Conservation (phyloP, 2,113 vertebrate species). For the Phylloscopus trochilus region DNA sequence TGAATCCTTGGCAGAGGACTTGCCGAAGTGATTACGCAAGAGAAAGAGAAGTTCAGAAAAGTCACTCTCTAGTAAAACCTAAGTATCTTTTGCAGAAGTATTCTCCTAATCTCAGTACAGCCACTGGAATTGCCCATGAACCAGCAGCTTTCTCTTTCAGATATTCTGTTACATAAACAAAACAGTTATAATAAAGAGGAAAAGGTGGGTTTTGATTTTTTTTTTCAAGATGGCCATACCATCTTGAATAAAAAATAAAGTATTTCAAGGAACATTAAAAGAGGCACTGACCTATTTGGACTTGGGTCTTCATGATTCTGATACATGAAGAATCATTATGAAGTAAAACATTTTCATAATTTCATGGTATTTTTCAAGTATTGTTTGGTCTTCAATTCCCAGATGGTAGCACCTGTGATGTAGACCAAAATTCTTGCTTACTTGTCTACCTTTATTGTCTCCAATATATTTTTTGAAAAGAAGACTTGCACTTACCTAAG, state of each 20-base stretch:
- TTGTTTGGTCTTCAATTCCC: not conserved
- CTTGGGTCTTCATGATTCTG: not conserved
- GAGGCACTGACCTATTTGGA: not conserved
- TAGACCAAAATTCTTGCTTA: not conserved
- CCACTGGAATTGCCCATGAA: not conserved
- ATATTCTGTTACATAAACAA: not conserved
- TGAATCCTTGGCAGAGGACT: not conserved
- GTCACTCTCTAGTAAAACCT: not conserved
- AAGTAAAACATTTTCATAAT: not conserved
- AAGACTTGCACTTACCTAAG: not conserved
- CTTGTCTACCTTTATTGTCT: not conserved
- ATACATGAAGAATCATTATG: not conserved
- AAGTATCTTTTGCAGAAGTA: not conserved
- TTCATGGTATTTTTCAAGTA: not conserved
- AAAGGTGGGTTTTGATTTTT: not conserved
- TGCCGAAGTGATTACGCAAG: not conserved
- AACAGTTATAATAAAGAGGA: not conserved
- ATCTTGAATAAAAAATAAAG: not conserved
- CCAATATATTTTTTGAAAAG: not conserved
- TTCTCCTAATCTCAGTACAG: not conserved
- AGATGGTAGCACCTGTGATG: not conserved
- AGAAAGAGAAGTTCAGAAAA: not conserved
- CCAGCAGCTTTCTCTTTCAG: not conserved
- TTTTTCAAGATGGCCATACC: not conserved
- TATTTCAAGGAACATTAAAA: not conserved